phyloP scores from a whole-genome alignment of 2,888 invertebrate species.

The Nephrotoma appendiculata region DNA sequence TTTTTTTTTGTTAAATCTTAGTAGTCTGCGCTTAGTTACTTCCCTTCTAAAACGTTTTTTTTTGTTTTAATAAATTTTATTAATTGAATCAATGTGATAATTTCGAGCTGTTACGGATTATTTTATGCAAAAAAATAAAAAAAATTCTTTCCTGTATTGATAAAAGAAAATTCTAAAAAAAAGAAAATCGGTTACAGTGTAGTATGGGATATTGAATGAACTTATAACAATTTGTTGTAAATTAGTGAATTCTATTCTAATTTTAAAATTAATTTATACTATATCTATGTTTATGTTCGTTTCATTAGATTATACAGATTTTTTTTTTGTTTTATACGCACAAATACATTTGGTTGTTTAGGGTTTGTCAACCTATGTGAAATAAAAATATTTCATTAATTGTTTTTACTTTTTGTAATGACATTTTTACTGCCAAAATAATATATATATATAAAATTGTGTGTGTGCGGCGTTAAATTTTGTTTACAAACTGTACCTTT shows the following conservation, averaged over 20 bases:
- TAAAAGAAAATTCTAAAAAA: background rate
- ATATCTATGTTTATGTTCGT: background rate
- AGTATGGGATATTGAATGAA: background rate
- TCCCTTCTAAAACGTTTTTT: background rate
- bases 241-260: background rate
- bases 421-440: background rate
- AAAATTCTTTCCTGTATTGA: background rate
- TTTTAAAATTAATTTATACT: background rate
- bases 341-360: background rate
- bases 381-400: background rate
- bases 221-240: background rate
- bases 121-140: background rate
- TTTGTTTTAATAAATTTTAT: background rate
- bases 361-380: background rate
- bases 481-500: background rate
- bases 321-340: background rate
- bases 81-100: background rate
- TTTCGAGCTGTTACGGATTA: background rate
- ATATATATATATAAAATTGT: background rate
- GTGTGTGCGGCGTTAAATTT: background rate
- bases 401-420: background rate
- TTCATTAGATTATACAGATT: background rate
- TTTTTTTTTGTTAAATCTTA: background rate
- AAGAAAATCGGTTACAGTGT: background rate
- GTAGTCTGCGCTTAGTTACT: background rate